Percentiles rank a stretch among this genome's conserved stretches.
Evolutionary conservation across 2,888 invertebrate genomes (phyloP).

Genomic region (Lasioglossum pauxillum): DNA sequence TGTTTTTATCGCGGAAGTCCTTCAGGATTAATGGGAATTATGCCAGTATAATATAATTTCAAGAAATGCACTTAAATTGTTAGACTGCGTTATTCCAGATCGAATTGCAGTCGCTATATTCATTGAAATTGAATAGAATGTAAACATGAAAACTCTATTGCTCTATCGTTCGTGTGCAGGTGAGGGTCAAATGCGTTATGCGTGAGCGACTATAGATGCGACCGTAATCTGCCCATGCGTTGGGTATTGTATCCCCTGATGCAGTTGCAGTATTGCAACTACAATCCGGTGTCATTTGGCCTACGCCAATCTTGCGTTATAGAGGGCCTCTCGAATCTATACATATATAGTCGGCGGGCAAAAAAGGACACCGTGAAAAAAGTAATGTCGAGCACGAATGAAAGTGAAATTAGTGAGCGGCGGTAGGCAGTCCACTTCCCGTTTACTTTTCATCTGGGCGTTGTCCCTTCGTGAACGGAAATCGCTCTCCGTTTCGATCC

Average conservation of each 20-base stretch:
- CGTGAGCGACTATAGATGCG: not conserved
- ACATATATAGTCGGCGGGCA: conserved; percentile 27
- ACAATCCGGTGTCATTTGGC: conserved; percentile 20
- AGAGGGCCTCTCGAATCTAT: conserved; percentile 31
- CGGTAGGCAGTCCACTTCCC: conserved; percentile 55
- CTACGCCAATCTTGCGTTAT: conserved; percentile 21
- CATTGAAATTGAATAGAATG: not conserved
- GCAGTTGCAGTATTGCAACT: conserved; percentile 14
- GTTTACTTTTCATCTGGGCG: conserved; percentile 75
- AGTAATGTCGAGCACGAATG: conserved; percentile 71
- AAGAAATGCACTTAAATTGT: not conserved
- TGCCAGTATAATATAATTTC: no score
- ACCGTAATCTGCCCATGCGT: conserved; percentile 4
- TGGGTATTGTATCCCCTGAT: not conserved
- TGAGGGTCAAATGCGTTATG: not conserved
- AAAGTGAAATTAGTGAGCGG: conserved; percentile 78
- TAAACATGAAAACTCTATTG: not conserved
- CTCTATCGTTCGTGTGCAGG: not conserved
- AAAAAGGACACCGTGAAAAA: conserved; percentile 58
- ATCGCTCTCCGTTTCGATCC: conserved; percentile 59
- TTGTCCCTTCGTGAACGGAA: conserved; percentile 69
- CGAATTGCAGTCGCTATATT: not conserved
- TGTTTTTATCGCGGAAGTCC: no score
- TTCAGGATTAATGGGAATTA: no score
- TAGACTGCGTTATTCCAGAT: not conserved